phyloP scores from a whole-genome alignment of 2,797 vertebrate species.

The Bothrops alternatus region DNA sequence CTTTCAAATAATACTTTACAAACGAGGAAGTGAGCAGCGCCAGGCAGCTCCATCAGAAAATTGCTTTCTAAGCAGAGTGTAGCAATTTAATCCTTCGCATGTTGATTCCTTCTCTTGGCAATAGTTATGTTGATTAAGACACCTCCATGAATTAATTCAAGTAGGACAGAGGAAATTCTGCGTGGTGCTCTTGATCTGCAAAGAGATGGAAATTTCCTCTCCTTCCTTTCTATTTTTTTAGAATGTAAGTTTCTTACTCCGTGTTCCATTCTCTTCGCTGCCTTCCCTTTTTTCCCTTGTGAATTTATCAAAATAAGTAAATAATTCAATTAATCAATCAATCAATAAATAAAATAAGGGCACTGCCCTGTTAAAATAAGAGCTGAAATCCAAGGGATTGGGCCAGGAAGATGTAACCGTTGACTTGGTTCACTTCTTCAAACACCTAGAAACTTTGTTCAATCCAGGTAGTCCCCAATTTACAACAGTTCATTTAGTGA shows the following conservation, averaged over 20 bases:
- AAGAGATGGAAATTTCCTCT: background rate
- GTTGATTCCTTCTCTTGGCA: background rate
- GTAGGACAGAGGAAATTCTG: background rate
- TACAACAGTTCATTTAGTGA: background rate
- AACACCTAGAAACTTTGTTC: background rate
- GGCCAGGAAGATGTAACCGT: background rate
- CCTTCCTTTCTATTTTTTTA: background rate
- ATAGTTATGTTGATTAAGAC: background rate
- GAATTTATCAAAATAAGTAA: background rate
- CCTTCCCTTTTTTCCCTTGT: background rate
- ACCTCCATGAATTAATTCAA: conserved; percentile 6
- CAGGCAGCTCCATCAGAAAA: background rate
- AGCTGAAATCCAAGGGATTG: background rate
- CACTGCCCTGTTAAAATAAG: background rate
- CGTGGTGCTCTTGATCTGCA: background rate
- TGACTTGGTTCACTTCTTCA: background rate
- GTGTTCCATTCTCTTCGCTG: background rate
- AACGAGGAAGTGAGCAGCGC: background rate
- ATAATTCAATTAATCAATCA: background rate
- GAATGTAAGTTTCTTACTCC: background rate
- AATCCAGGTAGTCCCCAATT: background rate
- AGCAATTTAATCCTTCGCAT: conserved; percentile 5
- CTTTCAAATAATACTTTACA: conserved; percentile 9
- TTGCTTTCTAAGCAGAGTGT: background rate
- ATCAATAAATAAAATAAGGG: background rate